These are phyloP conservation scores for Pomacea maculata DNA, from an alignment of 1,140 invertebrate species.

Conservation along the genomic window DNA sequence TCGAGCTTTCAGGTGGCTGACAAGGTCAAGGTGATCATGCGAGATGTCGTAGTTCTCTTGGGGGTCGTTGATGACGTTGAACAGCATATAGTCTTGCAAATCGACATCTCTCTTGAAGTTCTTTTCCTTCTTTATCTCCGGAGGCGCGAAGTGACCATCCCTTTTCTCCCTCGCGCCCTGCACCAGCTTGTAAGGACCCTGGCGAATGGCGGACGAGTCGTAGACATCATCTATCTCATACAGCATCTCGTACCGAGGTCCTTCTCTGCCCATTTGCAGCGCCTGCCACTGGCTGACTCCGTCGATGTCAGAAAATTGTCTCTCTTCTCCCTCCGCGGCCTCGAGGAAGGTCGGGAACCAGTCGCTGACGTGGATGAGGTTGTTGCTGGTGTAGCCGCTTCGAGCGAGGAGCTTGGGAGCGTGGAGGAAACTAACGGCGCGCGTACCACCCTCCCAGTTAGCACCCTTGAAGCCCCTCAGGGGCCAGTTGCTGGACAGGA, in stretches of 20 bases:
- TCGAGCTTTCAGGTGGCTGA: constrained; percentile 19
- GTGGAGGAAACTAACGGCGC: constrained; percentile 30
- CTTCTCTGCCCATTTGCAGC: neutral
- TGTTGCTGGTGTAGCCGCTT: constrained; percentile 27
- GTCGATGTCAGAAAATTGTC: constrained; percentile 11
- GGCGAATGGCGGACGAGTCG: constrained; percentile 44
- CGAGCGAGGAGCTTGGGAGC: constrained; percentile 19
- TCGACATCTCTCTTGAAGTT: neutral
- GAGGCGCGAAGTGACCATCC: constrained; percentile 22
- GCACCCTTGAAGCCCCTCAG: constrained; percentile 64
- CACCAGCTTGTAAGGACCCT: constrained; percentile 21
- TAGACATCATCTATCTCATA: constrained; percentile 28
- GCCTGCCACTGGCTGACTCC: constrained; percentile 29
- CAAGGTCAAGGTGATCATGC: constrained; percentile 20
- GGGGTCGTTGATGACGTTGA: constrained; percentile 16
- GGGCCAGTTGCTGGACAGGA: constrained; percentile 75
- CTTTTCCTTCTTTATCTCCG: constrained; percentile 1
- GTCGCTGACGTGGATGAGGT: constrained; percentile 82
- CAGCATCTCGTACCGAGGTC: constrained; percentile 22
- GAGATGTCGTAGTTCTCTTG: constrained; percentile 22
- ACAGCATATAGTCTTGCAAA: neutral
- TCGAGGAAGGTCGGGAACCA: constrained; percentile 85
- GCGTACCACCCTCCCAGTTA: constrained; percentile 67
- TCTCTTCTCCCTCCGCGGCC: constrained; percentile 61
- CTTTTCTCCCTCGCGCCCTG: constrained; percentile 1